Evolutionary conservation across 2,113 vertebrate genomes (phyloP), one percentile per base, ranked within the genome.

Genomic region (Gopherus flavomarginatus): DNA sequence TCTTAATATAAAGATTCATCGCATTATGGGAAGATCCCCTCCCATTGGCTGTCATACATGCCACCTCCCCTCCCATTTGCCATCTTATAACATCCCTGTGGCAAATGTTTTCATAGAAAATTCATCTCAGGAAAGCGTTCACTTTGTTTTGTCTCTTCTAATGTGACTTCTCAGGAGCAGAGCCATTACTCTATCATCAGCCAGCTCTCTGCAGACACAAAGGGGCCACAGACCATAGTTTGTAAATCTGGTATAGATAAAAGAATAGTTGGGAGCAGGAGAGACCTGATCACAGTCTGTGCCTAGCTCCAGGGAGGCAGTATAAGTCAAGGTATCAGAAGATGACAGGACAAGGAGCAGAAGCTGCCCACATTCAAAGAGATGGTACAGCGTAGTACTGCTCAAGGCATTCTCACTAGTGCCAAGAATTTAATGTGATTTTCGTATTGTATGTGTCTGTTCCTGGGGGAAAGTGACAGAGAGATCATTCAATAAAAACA

Each of bases 401-500:
- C 93, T 95, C 77, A 8, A 80, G 95, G 95, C 92, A 59, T 38
- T 93, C 86, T 4, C 91, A 38, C 90, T 84, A 59, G 87, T 92
- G 95, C 96, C 96, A 92, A 93, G 96, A 96, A 96, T 96, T 97
- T 90, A 81, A 77, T 92, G 87, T 57, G 79, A 95, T 97, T 96
- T 97, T 96, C 95, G 91, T 94, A 95, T 94, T 9, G 59, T 3
- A 8, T 69, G 42, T 44, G 91, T 90, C 38, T 85, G 90, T 93
- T 96, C 97, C 97, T 94, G 50, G 91, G 97, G 97, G 97, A 97
- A 95, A 94, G 85, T 85, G 96, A 82, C 82, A 92, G 96, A 95
- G 95, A 97, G 96, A 98, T 98, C 98, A 98, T 98, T 98, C 97
- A 96, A 86, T 91, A 97, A 95, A 97, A 98, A 97, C 98, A 97